Evolutionary conservation across 2,113 vertebrate species (phyloP), one percentile per base, ranked within the genome.

Genomic region (Hypanus sabinus): DNA sequence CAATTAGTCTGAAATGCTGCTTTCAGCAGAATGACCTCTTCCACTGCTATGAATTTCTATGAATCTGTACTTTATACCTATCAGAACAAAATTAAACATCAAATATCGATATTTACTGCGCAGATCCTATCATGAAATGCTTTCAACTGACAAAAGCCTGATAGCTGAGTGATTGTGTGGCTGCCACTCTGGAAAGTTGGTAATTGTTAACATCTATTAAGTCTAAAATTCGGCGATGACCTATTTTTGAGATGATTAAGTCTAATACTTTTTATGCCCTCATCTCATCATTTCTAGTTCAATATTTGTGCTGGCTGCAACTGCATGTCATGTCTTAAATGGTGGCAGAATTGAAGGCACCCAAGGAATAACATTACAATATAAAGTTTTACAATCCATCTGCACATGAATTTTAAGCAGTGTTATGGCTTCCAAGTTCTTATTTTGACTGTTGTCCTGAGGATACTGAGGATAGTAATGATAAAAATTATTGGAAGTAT

Each of bases 121-220:
- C 30, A n/a, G 57, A 62, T 88, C 30, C 57, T 88, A 30, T 88
- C 60, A n/a, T 83, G 38, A n/a, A 88, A n/a, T 30, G 10, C 83
- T 83, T 83, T 55, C 83, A n/a, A 60, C 12, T 5, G 4, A 88
- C 14, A 88, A 62, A n/a, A 62, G 27, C 57, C 83, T n/a, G 27
- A 88, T 62, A 57, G 27, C 30, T 62, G 75, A n/a, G 30, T 76
- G 30, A 88, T 62, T 88, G 10, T 24, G 83, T 62, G 27, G 27
- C 57, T 30, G 30, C 55, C 55, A 30, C 57, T 88, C 10, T 55
- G 14, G 55, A 30, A 14, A 88, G 55, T 62, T 27, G 60, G 57
- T 12, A 62, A 88, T 88, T n/a, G 83, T n/a, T n/a, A 62, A 62
- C 83, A 62, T 27, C 83, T 60, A 88, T 88, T 88, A 88, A 30